Base-by-base conservation (phyloP, 1,140 invertebrate species). In the Magallana angulata region DNA sequence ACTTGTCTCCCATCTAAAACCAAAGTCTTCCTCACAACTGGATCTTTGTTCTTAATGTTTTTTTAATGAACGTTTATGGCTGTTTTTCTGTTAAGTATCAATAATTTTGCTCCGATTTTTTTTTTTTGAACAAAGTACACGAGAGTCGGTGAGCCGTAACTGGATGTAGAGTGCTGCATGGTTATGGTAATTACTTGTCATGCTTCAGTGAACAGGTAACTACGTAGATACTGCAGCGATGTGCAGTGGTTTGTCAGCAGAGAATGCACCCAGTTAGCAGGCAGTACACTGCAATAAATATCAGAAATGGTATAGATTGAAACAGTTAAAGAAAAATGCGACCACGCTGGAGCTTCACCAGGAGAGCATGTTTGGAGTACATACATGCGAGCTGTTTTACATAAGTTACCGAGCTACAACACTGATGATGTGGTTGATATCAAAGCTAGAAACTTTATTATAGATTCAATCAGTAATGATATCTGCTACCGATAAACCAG, bases 1-100 rank as follows among this genome's bases (percentile, higher is more conserved):
- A 4, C 36, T 2, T 48, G 36, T 48, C 36, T 48, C 36, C 36
- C 5, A 5, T 48, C 36, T 48, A 5, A 48, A 48, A 48, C 36
- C 36, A 48, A 48, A 48, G 8, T 8, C 18, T 68, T 71, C 68
- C 8, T 8, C 68, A 71, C 68, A 71, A 71, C 36, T 18, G 18
- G 18, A 30, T 71, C 68, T 71, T 71, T 14, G 68, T 71, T 71
- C 68, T 71, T 30, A 71, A 71, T 71, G 68, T 30, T 30, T 71
- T 71, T 30, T 71, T 71, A 71, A 71, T 71, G 24, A 71, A 30
- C 68, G 36, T 71, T 8, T 71, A 24, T 11, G 7, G 36, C 7
- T 71, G 24, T 24, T 1, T 30, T 71, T 7, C 68, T 71, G 68
- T 6, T 30, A 18, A 36, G 68, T 71, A 71, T 71, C 68, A 71